Conservation (phyloP, 2,888 invertebrate genomes). For the Ochropacha duplaris region DNA sequence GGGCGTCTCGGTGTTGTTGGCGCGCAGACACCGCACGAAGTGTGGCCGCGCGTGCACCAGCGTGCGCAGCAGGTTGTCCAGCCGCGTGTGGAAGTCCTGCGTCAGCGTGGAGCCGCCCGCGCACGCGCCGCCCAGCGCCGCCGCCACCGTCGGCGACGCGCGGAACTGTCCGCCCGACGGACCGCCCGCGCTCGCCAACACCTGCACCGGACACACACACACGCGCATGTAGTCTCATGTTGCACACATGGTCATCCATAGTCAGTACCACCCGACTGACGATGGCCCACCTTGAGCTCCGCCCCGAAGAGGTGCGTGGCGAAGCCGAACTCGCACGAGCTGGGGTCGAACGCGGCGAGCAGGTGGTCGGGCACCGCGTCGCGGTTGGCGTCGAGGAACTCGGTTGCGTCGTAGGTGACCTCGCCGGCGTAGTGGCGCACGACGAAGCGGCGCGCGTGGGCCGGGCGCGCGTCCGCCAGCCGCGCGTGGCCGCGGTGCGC, state of each 20-base stretch:
- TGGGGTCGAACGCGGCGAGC: constrained; percentile 95
- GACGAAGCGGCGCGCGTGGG: constrained; percentile 92
- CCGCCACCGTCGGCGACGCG: constrained; percentile 94
- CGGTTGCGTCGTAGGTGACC: constrained; percentile 94
- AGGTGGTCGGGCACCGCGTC: constrained; percentile 96
- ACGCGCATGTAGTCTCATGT: too few species aligned
- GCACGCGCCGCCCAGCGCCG: constrained; percentile 86
- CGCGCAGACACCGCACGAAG: constrained; percentile 96
- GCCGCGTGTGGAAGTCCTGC: constrained; percentile 96
- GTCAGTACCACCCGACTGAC: background rate
- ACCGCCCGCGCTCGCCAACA: constrained; percentile 83
- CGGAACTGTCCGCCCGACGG: constrained; percentile 84
- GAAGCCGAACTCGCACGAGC: constrained; percentile 97
- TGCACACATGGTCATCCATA: too few species aligned
- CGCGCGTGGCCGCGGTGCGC: constrained; percentile 88
- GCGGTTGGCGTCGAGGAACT: constrained; percentile 95
- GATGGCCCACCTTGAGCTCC: constrained; percentile 88
- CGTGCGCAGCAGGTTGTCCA: constrained; percentile 95
- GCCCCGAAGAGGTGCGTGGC: constrained; percentile 97
- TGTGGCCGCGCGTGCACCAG: constrained; percentile 96
- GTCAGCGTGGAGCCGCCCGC: constrained; percentile 95
- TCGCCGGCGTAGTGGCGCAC: constrained; percentile 92
- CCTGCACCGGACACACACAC: constrained; percentile 53
- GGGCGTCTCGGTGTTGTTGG: constrained; percentile 92
- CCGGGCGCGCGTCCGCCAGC: constrained; percentile 89